Evolutionary conservation across 2,113 vertebrate genomes (phyloP).

Genomic region (Chrysemys picta): DNA sequence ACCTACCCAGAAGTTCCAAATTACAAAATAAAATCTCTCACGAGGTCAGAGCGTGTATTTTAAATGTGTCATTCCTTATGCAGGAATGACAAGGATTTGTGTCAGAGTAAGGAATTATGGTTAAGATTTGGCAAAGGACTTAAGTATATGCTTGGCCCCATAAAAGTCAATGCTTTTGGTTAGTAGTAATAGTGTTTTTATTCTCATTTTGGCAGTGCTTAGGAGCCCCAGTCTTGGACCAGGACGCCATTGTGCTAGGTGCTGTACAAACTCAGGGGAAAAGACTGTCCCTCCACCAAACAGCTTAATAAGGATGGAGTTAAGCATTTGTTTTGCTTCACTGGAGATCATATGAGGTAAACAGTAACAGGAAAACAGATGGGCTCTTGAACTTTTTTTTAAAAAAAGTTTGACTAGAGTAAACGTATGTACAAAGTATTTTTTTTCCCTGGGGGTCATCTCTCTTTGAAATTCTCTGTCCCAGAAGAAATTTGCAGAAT

Average conservation of each 20-base stretch:
- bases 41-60: background rate
- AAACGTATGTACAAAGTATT: background rate
- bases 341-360: background rate
- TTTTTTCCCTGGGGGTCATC: background rate
- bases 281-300: background rate
- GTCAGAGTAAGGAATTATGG: rapidly evolving
- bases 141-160: background rate
- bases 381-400: no score
- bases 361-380: background rate
- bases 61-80: background rate
- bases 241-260: background rate
- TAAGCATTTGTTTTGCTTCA: background rate
- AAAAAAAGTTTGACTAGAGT: background rate
- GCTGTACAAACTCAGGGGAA: background rate
- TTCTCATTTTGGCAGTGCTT: constrained; percentile 12
- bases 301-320: background rate
- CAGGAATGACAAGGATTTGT: background rate
- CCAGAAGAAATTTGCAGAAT: background rate
- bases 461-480: background rate
- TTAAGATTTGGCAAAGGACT: background rate
- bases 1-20: background rate
- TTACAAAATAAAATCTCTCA: background rate
- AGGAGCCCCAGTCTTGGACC: background rate
- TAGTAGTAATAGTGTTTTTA: constrained; percentile 18
- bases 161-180: background rate